Percentiles rank a stretch among this genome's conserved stretches.
Conservation (phyloP, 2,113 vertebrate species). For the Dipodomys stephensi region DNA sequence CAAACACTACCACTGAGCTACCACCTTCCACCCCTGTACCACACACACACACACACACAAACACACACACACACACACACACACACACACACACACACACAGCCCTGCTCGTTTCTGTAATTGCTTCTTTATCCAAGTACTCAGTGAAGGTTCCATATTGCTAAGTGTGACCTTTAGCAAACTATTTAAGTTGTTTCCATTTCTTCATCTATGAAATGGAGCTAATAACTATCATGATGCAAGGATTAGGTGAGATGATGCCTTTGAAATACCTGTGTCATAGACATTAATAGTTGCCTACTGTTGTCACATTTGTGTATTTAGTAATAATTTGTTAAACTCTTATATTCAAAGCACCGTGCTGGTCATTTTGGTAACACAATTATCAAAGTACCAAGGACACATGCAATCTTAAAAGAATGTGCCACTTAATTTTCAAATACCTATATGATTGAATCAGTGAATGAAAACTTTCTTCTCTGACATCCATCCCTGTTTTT, state of each 20-base stretch:
- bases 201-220: background rate
- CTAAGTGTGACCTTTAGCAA: background rate
- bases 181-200: background rate
- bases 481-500: background rate
- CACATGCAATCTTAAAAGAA: constrained; percentile 20
- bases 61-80: no score
- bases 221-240: constrained; percentile 12
- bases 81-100: no score
- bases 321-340: constrained; percentile 28
- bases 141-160: background rate
- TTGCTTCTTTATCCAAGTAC: background rate
- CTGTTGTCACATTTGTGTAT: background rate
- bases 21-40: no score
- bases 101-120: background rate
- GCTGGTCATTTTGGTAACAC: background rate
- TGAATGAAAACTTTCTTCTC: constrained; percentile 15
- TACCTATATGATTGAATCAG: background rate
- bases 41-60: no score
- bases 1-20: no score
- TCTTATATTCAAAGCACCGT: constrained; percentile 5
- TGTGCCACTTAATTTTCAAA: constrained; percentile 39
- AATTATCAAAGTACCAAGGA: background rate
- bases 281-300: background rate
- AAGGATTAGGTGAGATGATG: constrained; percentile 41
- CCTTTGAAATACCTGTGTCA: background rate